phyloP scores from a whole-genome alignment of 2,797 vertebrate species.

The Malacoctenus gilli region DNA sequence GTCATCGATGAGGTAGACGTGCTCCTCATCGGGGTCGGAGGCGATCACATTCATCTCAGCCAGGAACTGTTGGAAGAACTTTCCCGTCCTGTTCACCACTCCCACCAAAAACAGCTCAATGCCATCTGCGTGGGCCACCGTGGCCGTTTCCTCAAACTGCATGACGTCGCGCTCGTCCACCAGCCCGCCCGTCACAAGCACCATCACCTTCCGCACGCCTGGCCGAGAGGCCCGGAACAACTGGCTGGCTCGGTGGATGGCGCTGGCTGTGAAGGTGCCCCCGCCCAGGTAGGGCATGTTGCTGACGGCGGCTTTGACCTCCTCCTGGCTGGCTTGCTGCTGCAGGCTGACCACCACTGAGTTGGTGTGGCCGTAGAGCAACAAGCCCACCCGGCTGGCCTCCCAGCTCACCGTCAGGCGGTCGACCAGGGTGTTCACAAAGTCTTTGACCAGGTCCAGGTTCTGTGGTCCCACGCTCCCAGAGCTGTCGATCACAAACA shows the following conservation, averaged over 20 bases:
- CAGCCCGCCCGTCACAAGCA: slow-evolving; percentile 87
- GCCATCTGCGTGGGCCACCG: slow-evolving; percentile 59
- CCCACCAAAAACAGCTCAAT: slow-evolving; percentile 87
- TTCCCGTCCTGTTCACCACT: slow-evolving; percentile 79
- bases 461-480: slow-evolving; percentile 88
- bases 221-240: slow-evolving; percentile 77
- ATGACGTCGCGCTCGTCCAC: slow-evolving; percentile 78
- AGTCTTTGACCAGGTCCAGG: slow-evolving; percentile 87
- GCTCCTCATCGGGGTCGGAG: slow-evolving; percentile 82
- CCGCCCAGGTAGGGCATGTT: slow-evolving; percentile 87
- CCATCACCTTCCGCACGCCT: slow-evolving; percentile 80
- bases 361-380: slow-evolving; percentile 86
- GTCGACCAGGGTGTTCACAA: slow-evolving; percentile 84
- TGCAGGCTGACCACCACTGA: slow-evolving; percentile 80
- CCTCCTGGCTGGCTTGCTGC: slow-evolving; percentile 72
- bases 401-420: slow-evolving; percentile 67
- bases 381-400: slow-evolving; percentile 79
- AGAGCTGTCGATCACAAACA: slow-evolving; percentile 92
- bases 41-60: slow-evolving; percentile 86
- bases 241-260: slow-evolving; percentile 77
- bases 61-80: slow-evolving; percentile 75
- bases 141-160: slow-evolving; percentile 71
- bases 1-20: slow-evolving; percentile 85
- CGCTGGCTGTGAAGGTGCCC: slow-evolving; percentile 86
- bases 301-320: slow-evolving; percentile 79